Percentiles rank a stretch among this genome's conserved stretches.
Evolutionary conservation across 2,113 vertebrate species (phyloP).

Genomic region (Tragelaphus scriptus): DNA sequence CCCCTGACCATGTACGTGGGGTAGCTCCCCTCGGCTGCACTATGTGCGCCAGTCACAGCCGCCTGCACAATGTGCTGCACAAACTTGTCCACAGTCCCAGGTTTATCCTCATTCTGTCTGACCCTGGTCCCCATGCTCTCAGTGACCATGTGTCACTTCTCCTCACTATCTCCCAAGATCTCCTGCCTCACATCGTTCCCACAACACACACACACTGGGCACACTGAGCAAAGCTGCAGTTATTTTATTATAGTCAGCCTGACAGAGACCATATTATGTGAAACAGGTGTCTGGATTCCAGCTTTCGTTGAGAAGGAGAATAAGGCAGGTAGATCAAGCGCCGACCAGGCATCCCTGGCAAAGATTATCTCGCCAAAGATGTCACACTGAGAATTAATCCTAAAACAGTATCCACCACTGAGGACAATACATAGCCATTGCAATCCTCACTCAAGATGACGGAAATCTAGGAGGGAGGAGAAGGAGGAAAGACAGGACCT

Average conservation of each 20-base stretch:
- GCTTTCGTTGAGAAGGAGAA: not conserved
- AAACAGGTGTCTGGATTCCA: not conserved
- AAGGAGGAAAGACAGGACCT: not conserved
- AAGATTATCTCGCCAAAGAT: not conserved
- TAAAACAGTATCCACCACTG: fast-evolving
- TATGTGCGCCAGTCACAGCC: too few species aligned
- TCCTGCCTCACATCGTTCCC: not conserved
- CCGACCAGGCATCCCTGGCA: not conserved
- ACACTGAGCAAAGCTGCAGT: not conserved
- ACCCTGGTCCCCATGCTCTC: not conserved
- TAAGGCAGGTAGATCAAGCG: not conserved
- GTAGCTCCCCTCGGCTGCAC: too few species aligned
- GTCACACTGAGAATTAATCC: not conserved
- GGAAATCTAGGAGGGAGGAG: not conserved
- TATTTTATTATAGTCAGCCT: not conserved
- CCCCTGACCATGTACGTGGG: too few species aligned
- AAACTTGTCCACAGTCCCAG: not conserved
- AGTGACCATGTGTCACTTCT: not conserved
- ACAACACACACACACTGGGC: not conserved
- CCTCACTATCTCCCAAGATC: not conserved
- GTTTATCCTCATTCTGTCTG: not conserved
- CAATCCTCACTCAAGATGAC: not conserved
- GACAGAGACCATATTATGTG: not conserved
- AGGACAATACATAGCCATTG: fast-evolving
- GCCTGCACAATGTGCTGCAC: too few species aligned